Conservation (phyloP, 2,888 invertebrate species). For the Julus scanicus region DNA sequence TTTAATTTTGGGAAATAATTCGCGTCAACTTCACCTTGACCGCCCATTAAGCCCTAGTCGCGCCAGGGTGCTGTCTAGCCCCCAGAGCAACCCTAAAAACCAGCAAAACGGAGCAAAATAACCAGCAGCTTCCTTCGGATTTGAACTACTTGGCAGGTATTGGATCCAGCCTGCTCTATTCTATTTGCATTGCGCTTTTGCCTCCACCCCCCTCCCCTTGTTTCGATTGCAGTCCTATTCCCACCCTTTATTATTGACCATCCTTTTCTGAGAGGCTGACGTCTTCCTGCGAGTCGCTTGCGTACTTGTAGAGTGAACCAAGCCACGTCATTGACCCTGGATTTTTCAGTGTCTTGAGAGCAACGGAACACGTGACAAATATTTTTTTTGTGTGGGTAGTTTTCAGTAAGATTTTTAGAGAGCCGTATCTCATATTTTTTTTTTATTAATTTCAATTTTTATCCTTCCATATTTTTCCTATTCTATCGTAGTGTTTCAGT, state of each 20-base stretch:
- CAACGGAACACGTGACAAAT: not conserved
- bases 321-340: constrained; percentile 39
- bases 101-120: constrained; percentile 41
- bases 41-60: too few relatives aligned
- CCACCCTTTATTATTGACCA: not conserved
- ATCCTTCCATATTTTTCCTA: too few relatives aligned
- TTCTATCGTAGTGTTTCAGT: not conserved
- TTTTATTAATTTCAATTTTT: too few relatives aligned
- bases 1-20: not conserved
- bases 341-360: constrained; percentile 6
- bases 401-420: not conserved
- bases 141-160: constrained; percentile 47
- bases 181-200: not conserved
- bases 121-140: constrained; percentile 29
- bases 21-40: not conserved
- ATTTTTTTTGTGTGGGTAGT: not conserved
- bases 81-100: not conserved
- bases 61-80: too few relatives aligned
- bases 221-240: too few relatives aligned
- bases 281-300: not conserved
- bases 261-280: not conserved
- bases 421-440: too few relatives aligned
- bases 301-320: constrained; percentile 13
- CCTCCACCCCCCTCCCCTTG: not conserved
- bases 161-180: constrained; percentile 38